A percentile compares a stretch with the other conserved stretches of the same genome.
These are phyloP conservation scores for Torymus texanus DNA, from an alignment of 2,888 invertebrate species.

Conservation along the genomic window DNA sequence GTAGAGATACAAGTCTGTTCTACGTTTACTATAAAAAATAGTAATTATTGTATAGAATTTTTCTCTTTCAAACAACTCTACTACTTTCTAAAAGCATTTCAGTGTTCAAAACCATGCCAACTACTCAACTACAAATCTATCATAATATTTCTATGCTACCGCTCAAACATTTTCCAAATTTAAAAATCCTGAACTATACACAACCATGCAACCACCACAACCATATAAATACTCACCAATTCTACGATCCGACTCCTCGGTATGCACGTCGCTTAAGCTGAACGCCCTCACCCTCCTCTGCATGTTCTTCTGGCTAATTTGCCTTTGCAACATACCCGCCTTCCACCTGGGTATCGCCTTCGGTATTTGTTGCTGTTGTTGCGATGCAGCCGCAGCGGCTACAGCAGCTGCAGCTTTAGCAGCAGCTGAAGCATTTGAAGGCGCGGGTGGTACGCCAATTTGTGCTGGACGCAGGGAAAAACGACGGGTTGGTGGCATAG, in stretches of 20 bases:
- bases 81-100: too few species aligned
- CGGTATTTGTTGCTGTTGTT: not conserved
- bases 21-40: too few species aligned
- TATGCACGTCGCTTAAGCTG: constrained; percentile 71
- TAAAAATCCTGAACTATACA: too few species aligned
- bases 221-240: constrained; percentile 25
- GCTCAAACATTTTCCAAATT: too few species aligned
- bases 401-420: not conserved
- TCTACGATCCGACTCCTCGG: constrained; percentile 54
- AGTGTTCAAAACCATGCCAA: too few species aligned
- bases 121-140: too few species aligned
- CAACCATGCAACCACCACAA: too few species aligned
- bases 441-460: constrained; percentile 58
- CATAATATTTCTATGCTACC: too few species aligned
- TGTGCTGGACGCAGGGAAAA: constrained; percentile 69
- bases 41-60: too few species aligned
- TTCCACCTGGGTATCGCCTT: constrained; percentile 69
- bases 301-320: constrained; percentile 68
- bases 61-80: too few species aligned
- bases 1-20: too few species aligned
- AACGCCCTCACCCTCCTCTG: constrained; percentile 70
- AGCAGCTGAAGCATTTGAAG: not conserved
- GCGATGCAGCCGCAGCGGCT: not conserved
- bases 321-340: constrained; percentile 71
- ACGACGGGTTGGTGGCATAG: constrained; percentile 58